These are phyloP conservation scores for Idaea dimidiata DNA, from an alignment of 2,888 invertebrate genomes.

Conservation along the genomic window DNA sequence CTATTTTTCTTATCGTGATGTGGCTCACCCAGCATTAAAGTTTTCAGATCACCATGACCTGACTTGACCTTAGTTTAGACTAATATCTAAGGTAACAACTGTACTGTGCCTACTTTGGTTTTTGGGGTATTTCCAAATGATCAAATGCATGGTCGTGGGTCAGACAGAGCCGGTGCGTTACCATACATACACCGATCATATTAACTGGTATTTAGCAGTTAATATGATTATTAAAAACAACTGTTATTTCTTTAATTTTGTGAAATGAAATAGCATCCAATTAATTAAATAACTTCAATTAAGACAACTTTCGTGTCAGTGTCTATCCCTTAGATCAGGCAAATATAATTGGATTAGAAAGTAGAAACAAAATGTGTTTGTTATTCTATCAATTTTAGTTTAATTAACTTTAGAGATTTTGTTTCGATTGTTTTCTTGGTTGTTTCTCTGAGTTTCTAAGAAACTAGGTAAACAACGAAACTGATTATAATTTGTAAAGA, in stretches of 20 bases:
- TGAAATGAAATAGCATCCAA: background rate
- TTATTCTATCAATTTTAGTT: constrained; percentile 34
- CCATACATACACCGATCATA: too few species aligned
- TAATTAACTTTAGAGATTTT: constrained; percentile 28
- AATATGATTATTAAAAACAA: background rate
- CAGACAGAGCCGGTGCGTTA: too few species aligned
- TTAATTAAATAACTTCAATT: constrained; percentile 21
- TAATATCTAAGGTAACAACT: too few species aligned
- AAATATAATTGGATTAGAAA: constrained; percentile 48
- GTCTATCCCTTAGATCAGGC: constrained; percentile 31
- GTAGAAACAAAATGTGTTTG: constrained; percentile 35
- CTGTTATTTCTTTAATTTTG: background rate
- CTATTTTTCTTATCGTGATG: too few species aligned
- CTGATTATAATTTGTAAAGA: background rate
- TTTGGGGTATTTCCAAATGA: too few species aligned
- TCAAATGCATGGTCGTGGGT: too few species aligned
- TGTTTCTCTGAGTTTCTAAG: background rate
- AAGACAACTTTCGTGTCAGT: constrained; percentile 13
- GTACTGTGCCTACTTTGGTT: too few species aligned
- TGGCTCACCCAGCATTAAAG: too few species aligned
- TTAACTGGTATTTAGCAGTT: too few species aligned
- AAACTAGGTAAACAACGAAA: background rate
- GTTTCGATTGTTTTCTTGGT: background rate
- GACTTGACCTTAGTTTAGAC: too few species aligned
- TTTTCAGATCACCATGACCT: too few species aligned